These are phyloP conservation scores for Melanotaenia maccullochi DNA, from an alignment of 2,797 vertebrate genomes.

Conservation along the genomic window DNA sequence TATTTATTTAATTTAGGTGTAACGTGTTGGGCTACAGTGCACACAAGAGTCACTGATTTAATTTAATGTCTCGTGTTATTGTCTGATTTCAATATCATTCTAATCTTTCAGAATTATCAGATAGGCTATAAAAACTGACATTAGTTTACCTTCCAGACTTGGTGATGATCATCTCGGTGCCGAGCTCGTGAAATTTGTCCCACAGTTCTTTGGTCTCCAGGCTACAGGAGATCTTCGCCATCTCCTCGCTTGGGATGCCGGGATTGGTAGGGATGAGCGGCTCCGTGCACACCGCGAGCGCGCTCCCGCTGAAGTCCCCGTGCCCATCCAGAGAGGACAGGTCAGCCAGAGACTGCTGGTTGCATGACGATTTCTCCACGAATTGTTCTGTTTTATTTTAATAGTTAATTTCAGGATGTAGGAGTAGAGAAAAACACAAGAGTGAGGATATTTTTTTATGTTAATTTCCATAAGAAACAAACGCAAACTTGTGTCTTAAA, in stretches of 20 bases:
- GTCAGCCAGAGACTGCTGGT: conserved; percentile 88
- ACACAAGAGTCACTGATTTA: no score
- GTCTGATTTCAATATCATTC: accelerated
- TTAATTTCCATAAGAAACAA: neutral
- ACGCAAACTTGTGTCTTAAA: neutral
- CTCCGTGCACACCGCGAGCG: conserved; percentile 87
- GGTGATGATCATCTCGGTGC: conserved; percentile 99
- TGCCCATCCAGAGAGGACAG: conserved; percentile 88
- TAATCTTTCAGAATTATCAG: no score
- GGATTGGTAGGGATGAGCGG: conserved; percentile 95
- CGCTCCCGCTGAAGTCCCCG: conserved; percentile 84
- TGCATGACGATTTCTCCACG: conserved; percentile 95
- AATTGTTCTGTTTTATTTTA: conserved; percentile 88
- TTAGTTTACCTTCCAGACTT: conserved; percentile 92
- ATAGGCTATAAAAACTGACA: neutral
- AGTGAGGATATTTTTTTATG: neutral
- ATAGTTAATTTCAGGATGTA: neutral
- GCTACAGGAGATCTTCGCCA: conserved; percentile 96
- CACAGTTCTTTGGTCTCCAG: conserved; percentile 98
- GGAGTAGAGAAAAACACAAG: neutral
- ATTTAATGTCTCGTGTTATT: neutral
- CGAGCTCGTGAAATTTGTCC: conserved; percentile 98
- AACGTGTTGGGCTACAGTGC: no score
- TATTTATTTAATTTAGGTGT: no score
- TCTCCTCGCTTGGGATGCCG: conserved; percentile 94